phyloP scores from a whole-genome alignment of 2,113 vertebrate genomes.

The Myocastor coypus region DNA sequence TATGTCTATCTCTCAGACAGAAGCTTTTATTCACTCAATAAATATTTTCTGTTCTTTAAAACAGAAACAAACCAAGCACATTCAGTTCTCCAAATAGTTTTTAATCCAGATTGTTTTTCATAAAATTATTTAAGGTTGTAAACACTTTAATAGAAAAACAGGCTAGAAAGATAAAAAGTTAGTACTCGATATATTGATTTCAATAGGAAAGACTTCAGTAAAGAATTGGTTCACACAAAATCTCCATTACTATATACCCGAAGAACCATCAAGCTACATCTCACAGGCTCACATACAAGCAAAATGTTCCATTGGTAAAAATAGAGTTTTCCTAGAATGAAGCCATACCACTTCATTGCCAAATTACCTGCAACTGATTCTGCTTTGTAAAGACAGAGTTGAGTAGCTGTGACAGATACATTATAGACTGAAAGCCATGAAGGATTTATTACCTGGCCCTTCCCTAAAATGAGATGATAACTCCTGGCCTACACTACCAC shows the following conservation, averaged over 20 bases:
- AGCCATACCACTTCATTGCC: slow-evolving; percentile 15
- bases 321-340: slow-evolving; percentile 23
- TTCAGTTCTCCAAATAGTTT: background rate
- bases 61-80: background rate
- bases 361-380: slow-evolving; percentile 7
- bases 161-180: background rate
- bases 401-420: background rate
- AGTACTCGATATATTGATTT: background rate
- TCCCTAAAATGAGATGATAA: background rate
- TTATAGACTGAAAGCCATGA: slow-evolving; percentile 5
- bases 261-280: background rate
- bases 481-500: background rate
- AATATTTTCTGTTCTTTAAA: no score
- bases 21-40: no score
- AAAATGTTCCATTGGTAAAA: slow-evolving; percentile 24
- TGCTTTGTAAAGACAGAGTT: slow-evolving; percentile 7
- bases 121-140: background rate
- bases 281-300: background rate
- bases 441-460: background rate
- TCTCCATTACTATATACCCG: background rate
- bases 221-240: background rate
- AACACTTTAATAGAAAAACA: background rate
- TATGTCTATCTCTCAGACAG: no score
- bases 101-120: background rate
- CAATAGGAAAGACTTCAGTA: background rate